Evolutionary conservation across 2,113 vertebrate species (phyloP).

Genomic region (Ancistrus triradiatus): DNA sequence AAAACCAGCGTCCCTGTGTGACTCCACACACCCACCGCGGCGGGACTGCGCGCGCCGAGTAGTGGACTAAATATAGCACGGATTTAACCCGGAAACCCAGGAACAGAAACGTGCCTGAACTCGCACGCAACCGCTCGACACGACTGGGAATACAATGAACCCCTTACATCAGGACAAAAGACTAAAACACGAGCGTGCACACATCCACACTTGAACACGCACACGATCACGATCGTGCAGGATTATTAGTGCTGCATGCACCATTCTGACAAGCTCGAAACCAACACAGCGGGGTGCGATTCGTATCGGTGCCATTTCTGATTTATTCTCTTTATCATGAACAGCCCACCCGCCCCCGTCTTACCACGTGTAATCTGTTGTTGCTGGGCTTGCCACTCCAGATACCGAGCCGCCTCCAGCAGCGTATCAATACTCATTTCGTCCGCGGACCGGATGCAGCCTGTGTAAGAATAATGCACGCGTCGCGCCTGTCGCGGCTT

Average conservation of each 20-base stretch:
- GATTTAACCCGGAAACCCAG: slow-evolving; percentile 50
- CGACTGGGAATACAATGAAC: no score
- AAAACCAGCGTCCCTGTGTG: neutral
- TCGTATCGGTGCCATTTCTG: no score
- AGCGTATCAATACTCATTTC: slow-evolving; percentile 95
- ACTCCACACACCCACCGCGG: slow-evolving; percentile 39
- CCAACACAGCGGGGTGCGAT: no score
- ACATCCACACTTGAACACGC: neutral
- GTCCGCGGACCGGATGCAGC: slow-evolving; percentile 52
- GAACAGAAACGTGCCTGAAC: slow-evolving; percentile 22
- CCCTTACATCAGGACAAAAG: neutral
- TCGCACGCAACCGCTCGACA: neutral
- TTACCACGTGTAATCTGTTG: slow-evolving; percentile 91
- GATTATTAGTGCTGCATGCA: no score
- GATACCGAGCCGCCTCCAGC: slow-evolving; percentile 89
- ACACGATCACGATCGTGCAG: no score
- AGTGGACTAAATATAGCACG: slow-evolving; percentile 48
- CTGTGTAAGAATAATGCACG: slow-evolving; percentile 44
- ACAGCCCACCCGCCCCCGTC: slow-evolving; percentile 44
- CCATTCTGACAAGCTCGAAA: no score
- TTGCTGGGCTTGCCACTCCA: slow-evolving; percentile 96
- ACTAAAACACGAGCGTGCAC: neutral
- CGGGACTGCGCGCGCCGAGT: slow-evolving; percentile 36
- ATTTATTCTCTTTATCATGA: neutral
- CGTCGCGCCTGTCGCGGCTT: slow-evolving; percentile 3